Percentiles rank a stretch among this genome's conserved stretches.
Conservation (phyloP, 1,140 invertebrate genomes). For the Pseudomyrmex sp. region DNA sequence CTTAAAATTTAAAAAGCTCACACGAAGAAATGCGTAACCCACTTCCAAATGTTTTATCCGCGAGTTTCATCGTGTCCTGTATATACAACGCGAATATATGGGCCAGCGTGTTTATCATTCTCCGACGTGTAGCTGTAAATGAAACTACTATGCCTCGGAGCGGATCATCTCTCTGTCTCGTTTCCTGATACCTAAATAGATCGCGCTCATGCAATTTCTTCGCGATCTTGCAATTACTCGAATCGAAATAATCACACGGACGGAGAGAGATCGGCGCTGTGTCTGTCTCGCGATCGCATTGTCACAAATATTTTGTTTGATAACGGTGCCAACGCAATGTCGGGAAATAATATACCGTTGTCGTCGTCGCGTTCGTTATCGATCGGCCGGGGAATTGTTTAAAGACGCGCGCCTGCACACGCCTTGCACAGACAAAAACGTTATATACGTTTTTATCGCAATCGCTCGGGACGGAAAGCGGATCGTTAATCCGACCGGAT, state of each 20-base stretch:
- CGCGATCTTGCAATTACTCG: background rate
- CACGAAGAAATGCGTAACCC: no score
- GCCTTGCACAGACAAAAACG: no score
- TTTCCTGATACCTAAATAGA: background rate
- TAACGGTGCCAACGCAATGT: background rate
- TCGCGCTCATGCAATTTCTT: background rate
- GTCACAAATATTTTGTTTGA: background rate
- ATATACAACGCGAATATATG: conserved; percentile 1
- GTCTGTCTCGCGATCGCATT: background rate
- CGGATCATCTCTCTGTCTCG: background rate
- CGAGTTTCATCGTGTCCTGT: background rate
- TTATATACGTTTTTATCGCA: background rate
- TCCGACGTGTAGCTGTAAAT: background rate
- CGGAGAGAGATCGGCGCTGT: background rate
- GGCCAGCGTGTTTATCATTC: conserved; percentile 4
- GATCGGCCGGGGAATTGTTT: background rate
- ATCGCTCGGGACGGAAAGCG: background rate
- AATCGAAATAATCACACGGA: background rate
- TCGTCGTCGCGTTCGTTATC: background rate
- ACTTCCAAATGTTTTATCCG: background rate
- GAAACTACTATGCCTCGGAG: background rate
- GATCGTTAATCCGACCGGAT: background rate
- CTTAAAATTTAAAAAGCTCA: no score
- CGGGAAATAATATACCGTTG: background rate
- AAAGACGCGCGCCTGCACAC: no score